Percentiles rank a stretch among this genome's conserved stretches.
phyloP scores from a whole-genome alignment of 2,797 vertebrate species.

The Pseudochromis fuscus region DNA sequence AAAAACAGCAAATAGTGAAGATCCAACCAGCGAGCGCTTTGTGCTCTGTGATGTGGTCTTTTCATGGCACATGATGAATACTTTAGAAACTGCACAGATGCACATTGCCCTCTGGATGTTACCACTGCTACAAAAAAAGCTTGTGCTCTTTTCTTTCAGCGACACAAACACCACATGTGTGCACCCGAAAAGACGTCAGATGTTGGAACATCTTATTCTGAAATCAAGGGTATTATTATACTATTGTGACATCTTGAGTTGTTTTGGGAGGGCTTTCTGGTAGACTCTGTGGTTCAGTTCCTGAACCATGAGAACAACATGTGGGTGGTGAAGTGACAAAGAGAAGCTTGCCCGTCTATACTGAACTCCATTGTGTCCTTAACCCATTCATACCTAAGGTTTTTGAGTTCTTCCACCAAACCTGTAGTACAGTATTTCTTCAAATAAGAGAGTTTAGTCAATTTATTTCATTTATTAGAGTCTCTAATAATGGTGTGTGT shows the following conservation, averaged over 20 bases:
- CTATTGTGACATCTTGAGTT: background rate
- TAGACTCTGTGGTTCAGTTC: no score
- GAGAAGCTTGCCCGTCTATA: no score
- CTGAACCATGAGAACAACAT: no score
- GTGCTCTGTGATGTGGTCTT: slow-evolving; percentile 15
- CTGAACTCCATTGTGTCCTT: no score
- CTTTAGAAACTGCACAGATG: slow-evolving; percentile 23
- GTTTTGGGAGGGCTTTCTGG: background rate
- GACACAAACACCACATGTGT: slow-evolving; percentile 21
- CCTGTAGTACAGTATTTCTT: no score
- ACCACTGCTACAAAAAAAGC: slow-evolving; percentile 13
- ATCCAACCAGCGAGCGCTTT: background rate
- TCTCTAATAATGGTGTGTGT: no score
- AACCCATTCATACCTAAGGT: no score
- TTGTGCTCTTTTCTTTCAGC: background rate
- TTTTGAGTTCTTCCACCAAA: no score
- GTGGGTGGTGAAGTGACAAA: no score
- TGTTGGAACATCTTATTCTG: background rate
- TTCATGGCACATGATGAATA: slow-evolving; percentile 29
- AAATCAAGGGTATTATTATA: background rate
- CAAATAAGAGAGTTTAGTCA: no score
- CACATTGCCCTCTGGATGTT: slow-evolving; percentile 37
- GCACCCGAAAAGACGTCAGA: slow-evolving; percentile 18
- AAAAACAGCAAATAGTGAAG: slow-evolving; percentile 29
- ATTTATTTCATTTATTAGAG: no score